A percentile compares a stretch with the other conserved stretches of the same genome.
Evolutionary conservation across 23 tunicate genomes (phyloP).

Genomic region (Ascidia mentula): DNA sequence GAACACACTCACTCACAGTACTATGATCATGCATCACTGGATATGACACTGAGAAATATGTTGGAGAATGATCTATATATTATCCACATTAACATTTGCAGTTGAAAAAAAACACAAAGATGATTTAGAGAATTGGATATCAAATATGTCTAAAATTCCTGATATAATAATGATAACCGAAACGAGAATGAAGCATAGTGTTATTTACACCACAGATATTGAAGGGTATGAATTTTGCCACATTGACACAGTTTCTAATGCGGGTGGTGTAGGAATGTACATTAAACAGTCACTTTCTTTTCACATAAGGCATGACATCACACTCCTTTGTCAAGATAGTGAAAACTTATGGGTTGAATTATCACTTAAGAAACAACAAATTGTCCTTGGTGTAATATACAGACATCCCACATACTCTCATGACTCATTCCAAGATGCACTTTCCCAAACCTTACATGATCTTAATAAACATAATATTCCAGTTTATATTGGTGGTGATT

Average conservation of each 20-base stretch:
- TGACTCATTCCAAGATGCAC: not conserved
- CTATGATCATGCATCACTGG: not conserved
- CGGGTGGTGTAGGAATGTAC: constrained; percentile 24
- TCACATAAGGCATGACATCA: not conserved
- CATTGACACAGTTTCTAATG: not conserved
- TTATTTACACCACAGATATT: not conserved
- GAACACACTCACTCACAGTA: not conserved
- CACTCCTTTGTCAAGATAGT: not conserved
- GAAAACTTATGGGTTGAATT: constrained; percentile 15
- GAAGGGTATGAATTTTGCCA: constrained; percentile 1
- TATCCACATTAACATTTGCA: constrained; percentile 15
- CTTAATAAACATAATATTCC: not conserved
- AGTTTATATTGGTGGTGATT: not conserved
- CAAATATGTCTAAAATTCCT: not conserved
- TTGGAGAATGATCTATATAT: constrained; percentile 7
- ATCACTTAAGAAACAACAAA: not conserved
- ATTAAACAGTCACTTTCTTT: constrained; percentile 7
- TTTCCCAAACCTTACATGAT: not conserved
- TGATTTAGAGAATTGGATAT: not conserved
- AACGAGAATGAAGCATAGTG: not conserved
- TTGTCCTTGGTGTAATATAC: constrained; percentile 8
- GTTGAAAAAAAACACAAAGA: not conserved
- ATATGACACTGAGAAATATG: not conserved
- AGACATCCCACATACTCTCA: constrained; percentile 13
- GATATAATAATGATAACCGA: constrained; percentile 6